Percentiles rank a stretch among this genome's conserved stretches.
Conservation (phyloP, 2,888 invertebrate genomes). For the Campoplex nolae region DNA sequence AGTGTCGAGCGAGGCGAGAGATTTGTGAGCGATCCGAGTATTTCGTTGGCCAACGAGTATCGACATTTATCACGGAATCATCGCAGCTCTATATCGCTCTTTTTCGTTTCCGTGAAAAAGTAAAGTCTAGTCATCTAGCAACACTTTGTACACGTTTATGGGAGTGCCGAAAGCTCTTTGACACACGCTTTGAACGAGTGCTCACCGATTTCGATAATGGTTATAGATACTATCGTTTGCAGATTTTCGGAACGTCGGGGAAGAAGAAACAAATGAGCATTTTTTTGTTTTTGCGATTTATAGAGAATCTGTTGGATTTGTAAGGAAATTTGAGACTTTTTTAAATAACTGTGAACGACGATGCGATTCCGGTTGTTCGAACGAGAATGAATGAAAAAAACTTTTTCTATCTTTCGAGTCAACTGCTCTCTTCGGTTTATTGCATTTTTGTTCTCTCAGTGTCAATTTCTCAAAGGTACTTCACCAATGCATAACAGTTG, state of each 20-base stretch:
- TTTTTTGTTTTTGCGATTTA: background rate
- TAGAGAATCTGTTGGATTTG: background rate
- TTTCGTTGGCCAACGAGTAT: background rate
- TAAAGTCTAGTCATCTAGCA: constrained; percentile 8
- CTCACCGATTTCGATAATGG: background rate
- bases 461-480: background rate
- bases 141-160: background rate
- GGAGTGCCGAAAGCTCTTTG: constrained; percentile 29
- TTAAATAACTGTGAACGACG: background rate
- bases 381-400: background rate
- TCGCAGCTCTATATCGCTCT: background rate
- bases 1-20: background rate
- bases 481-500: background rate
- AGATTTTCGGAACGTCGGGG: background rate
- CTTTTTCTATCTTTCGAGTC: background rate
- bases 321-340: background rate
- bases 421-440: background rate
- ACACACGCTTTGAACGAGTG: background rate
- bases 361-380: background rate
- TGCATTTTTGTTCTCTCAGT: background rate
- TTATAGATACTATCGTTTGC: background rate
- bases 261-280: background rate
- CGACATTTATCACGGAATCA: constrained; percentile 3
- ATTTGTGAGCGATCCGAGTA: background rate
- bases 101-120: constrained; percentile 55